phyloP scores from a whole-genome alignment of 1,140 invertebrate species.

The Drosophila trapezifrons region DNA sequence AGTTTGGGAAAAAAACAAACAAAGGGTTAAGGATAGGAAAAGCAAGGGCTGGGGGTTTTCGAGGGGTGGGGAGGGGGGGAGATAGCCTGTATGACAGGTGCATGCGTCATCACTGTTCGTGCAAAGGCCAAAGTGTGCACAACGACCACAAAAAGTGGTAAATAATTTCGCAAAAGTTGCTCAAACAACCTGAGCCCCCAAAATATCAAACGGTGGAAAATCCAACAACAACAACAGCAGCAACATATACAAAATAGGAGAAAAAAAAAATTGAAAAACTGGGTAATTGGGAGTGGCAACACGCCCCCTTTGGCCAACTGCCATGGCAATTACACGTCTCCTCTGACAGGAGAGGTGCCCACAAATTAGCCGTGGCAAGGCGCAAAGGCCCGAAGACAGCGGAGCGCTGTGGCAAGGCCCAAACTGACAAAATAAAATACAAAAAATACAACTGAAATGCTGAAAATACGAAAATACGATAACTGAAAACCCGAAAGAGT shows the following conservation, averaged over 20 bases:
- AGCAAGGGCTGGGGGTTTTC: neutral
- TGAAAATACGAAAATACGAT: constrained; percentile 16
- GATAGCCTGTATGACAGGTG: constrained; percentile 53
- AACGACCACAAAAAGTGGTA: constrained; percentile 61
- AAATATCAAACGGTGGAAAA: constrained; percentile 73
- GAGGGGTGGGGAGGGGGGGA: no score
- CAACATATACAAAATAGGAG: constrained; percentile 10
- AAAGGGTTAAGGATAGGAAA: constrained; percentile 18
- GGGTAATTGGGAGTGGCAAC: constrained; percentile 72
- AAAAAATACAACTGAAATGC: constrained; percentile 10
- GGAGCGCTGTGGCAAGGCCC: constrained; percentile 14
- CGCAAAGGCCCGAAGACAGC: constrained; percentile 32
- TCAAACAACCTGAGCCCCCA: constrained; percentile 66
- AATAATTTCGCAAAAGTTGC: constrained; percentile 77
- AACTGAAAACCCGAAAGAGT: constrained; percentile 27
- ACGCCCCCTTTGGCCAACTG: constrained; percentile 50
- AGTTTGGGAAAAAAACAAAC: neutral
- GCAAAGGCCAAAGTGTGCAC: constrained; percentile 70
- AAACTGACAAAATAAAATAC: constrained; percentile 15
- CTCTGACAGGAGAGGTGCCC: constrained; percentile 73
- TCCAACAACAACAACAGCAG: constrained; percentile 1
- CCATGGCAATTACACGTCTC: constrained; percentile 58
- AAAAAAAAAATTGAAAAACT: constrained; percentile 42
- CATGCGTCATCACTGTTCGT: constrained; percentile 59
- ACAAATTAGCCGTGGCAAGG: constrained; percentile 71